Percentiles rank a stretch among this genome's conserved stretches.
Conservation (phyloP, 2,888 invertebrate genomes). For the Archips crataeganus region DNA sequence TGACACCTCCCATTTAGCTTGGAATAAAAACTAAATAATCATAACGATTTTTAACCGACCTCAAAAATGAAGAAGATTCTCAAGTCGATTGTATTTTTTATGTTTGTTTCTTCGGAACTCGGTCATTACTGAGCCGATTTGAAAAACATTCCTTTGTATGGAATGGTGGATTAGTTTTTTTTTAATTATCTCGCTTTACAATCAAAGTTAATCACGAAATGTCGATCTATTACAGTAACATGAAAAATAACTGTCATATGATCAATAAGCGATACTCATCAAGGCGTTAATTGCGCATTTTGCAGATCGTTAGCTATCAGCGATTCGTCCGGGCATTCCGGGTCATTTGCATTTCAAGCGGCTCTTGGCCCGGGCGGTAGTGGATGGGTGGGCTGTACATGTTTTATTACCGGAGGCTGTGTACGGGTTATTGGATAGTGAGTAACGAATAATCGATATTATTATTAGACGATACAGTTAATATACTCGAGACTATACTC, state of each 20-base stretch:
- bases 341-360: slow-evolving; percentile 59
- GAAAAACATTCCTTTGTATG: too few species aligned
- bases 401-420: slow-evolving; percentile 22
- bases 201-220: background rate
- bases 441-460: background rate
- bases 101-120: too few species aligned
- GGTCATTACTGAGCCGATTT: too few species aligned
- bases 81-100: too few species aligned
- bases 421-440: slow-evolving; percentile 19
- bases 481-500: too few species aligned
- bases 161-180: too few species aligned
- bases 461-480: background rate
- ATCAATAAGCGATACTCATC: slow-evolving; percentile 32
- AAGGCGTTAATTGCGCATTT: slow-evolving; percentile 53
- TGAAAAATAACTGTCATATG: slow-evolving; percentile 5
- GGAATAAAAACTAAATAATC: too few species aligned
- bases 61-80: too few species aligned
- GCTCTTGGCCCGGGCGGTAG: slow-evolving; percentile 19
- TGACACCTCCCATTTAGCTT: too few species aligned
- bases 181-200: too few species aligned
- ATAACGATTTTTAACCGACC: too few species aligned
- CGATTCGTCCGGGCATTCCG: slow-evolving; percentile 51
- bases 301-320: slow-evolving; percentile 52
- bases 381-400: slow-evolving; percentile 22
- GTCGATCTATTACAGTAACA: background rate